Conservation (phyloP, 64 coral and sea anemone species). For the Astreopora myriophthalma region DNA sequence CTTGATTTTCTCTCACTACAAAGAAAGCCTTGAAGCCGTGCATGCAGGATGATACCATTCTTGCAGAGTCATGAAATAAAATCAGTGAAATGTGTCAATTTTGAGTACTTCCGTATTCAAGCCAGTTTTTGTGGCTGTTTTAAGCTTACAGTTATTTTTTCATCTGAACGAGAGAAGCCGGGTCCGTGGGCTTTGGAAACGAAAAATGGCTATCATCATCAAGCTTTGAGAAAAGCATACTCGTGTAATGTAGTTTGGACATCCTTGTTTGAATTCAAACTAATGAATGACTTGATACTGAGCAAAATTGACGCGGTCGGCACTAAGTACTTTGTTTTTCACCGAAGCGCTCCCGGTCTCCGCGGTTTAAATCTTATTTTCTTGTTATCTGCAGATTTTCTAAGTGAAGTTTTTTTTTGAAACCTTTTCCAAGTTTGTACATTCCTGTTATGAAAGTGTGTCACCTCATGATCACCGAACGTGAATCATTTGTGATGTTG, state of each 20-base stretch:
- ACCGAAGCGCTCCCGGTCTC: background rate
- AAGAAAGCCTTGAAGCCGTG: too few species aligned
- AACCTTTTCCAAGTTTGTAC: background rate
- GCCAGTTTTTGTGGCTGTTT: background rate
- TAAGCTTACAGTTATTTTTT: background rate
- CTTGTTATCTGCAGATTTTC: background rate
- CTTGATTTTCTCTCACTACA: too few species aligned
- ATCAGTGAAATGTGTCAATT: too few species aligned
- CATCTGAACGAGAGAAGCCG: too few species aligned
- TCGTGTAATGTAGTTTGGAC: too few species aligned
- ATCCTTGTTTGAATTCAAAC: background rate
- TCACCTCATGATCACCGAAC: background rate
- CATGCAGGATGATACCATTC: too few species aligned
- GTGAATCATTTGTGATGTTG: background rate
- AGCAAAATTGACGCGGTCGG: background rate
- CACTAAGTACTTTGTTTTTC: background rate
- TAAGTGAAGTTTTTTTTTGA: background rate
- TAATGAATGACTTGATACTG: background rate
- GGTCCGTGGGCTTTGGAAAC: too few species aligned
- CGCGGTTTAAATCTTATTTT: background rate
- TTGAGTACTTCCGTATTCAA: background rate
- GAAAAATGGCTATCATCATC: too few species aligned
- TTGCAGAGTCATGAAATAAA: too few species aligned
- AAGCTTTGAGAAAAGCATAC: too few species aligned
- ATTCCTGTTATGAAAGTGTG: background rate